Percentiles rank a stretch among this genome's conserved stretches.
Evolutionary conservation across 1,140 invertebrate genomes (phyloP).

Genomic region (Epicauta chinensis): DNA sequence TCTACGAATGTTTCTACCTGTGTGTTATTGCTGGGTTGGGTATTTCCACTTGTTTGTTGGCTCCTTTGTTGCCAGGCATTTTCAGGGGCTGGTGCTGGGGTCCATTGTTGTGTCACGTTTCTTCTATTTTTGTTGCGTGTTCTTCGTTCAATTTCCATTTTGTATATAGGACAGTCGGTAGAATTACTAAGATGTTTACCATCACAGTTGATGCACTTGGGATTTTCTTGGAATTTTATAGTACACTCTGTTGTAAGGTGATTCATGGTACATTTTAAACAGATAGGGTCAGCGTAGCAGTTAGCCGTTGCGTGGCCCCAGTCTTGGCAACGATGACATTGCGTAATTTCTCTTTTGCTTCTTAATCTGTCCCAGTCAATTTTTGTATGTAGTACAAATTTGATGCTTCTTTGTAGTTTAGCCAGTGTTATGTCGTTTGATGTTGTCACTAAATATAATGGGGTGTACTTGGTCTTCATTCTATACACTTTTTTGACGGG

Average conservation of each 20-base stretch:
- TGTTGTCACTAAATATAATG: too few relatives aligned
- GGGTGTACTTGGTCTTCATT: too few relatives aligned
- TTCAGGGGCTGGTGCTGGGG: too few relatives aligned
- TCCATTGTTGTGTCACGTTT: not conserved
- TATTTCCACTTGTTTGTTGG: not conserved
- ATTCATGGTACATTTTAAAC: slow-evolving; percentile 36
- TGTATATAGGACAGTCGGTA: not conserved
- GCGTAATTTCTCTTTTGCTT: slow-evolving; percentile 23
- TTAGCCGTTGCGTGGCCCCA: slow-evolving; percentile 35
- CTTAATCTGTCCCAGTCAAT: slow-evolving; percentile 25
- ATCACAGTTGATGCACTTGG: slow-evolving; percentile 6
- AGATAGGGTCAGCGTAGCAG: slow-evolving; percentile 27
- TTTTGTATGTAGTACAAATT: too few relatives aligned
- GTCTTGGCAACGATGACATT: slow-evolving; percentile 36
- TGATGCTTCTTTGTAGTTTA: too few relatives aligned
- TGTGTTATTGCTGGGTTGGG: not conserved
- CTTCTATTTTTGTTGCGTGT: not conserved
- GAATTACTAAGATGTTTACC: not conserved
- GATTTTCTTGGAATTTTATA: too few relatives aligned
- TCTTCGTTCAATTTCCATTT: not conserved
- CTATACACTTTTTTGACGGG: too few relatives aligned
- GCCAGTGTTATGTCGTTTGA: too few relatives aligned
- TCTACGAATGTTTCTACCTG: not conserved
- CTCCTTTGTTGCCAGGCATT: too few relatives aligned
- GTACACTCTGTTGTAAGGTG: slow-evolving; percentile 34